These are phyloP conservation scores for Luidia sarsii DNA, from an alignment of 53 echinoderm and acorn worm genomes.

Conservation along the genomic window DNA sequence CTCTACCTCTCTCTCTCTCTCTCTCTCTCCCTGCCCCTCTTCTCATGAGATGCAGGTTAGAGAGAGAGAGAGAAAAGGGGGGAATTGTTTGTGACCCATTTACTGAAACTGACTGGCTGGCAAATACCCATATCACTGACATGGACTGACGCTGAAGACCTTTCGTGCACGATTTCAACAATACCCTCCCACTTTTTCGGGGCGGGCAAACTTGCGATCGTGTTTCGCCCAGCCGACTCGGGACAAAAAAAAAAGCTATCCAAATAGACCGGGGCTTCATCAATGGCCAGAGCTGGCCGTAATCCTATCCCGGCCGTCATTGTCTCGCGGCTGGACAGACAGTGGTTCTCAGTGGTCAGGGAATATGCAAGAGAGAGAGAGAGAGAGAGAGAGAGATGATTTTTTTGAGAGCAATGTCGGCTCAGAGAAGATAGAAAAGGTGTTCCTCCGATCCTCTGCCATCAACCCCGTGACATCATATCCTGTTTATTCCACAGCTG, in stretches of 20 bases:
- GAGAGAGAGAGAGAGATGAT: background rate
- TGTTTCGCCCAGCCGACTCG: slow-evolving; percentile 30
- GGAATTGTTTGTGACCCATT: slow-evolving; percentile 48
- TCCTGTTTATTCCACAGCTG: slow-evolving; percentile 25
- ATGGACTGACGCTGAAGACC: slow-evolving; percentile 16
- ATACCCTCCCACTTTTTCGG: background rate
- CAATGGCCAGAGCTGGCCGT: slow-evolving; percentile 6
- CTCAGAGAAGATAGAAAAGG: no score
- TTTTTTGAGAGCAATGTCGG: no score
- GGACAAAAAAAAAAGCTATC: no score
- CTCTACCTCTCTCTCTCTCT: no score
- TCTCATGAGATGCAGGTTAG: no score
- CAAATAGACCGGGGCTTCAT: background rate
- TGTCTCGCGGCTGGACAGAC: slow-evolving; percentile 16
- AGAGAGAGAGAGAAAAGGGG: no score
- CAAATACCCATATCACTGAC: slow-evolving; percentile 45
- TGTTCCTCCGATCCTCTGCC: no score
- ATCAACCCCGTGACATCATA: slow-evolving; percentile 21
- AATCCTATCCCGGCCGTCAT: slow-evolving; percentile 33
- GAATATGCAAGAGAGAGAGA: background rate
- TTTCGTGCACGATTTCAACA: slow-evolving; percentile 1
- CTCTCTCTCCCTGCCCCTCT: no score
- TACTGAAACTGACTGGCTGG: slow-evolving; percentile 6
- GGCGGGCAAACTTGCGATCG: slow-evolving; percentile 1
- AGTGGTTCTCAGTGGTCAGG: background rate